Evolutionary conservation across 2,888 invertebrate species (phyloP).

Genomic region (Spicauda simplicius): DNA sequence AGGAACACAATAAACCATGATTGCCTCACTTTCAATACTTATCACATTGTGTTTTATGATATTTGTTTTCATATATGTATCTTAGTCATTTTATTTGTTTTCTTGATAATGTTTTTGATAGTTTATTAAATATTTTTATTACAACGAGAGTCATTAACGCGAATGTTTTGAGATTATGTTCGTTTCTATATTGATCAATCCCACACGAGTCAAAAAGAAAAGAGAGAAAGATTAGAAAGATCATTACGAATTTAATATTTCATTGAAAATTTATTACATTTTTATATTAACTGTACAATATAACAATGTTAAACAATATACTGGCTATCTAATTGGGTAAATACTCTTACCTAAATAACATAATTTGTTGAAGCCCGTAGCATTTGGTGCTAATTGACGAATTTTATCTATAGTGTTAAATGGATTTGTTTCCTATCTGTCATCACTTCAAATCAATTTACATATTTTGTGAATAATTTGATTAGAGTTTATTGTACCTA

Average conservation of each 20-base stretch:
- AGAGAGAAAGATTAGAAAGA: no score
- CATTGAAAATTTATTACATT: not conserved
- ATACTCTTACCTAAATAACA: not conserved
- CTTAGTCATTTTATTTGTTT: not conserved
- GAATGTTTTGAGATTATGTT: not conserved
- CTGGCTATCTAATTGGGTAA: slow-evolving; percentile 21
- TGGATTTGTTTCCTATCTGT: slow-evolving; percentile 32
- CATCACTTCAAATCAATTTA: slow-evolving; percentile 23
- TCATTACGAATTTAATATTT: no score
- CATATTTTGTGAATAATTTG: slow-evolving; percentile 9
- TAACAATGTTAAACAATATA: slow-evolving; percentile 5
- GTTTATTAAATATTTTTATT: not conserved
- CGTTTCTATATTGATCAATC: not conserved
- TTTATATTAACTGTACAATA: not conserved
- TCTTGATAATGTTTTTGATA: not conserved
- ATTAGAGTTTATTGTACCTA: slow-evolving; percentile 10
- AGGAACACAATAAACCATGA: not conserved
- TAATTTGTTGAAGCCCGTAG: slow-evolving; percentile 75
- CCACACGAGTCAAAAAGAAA: not conserved
- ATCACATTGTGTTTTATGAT: not conserved
- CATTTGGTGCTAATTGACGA: slow-evolving; percentile 62
- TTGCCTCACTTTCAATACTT: slow-evolving; percentile 11
- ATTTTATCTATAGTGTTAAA: slow-evolving; percentile 30
- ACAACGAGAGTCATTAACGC: not conserved
- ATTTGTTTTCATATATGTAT: not conserved